Percentiles rank a stretch among this genome's conserved stretches.
Evolutionary conservation across 1,140 invertebrate genomes (phyloP).

Genomic region (Venturia canescens): DNA sequence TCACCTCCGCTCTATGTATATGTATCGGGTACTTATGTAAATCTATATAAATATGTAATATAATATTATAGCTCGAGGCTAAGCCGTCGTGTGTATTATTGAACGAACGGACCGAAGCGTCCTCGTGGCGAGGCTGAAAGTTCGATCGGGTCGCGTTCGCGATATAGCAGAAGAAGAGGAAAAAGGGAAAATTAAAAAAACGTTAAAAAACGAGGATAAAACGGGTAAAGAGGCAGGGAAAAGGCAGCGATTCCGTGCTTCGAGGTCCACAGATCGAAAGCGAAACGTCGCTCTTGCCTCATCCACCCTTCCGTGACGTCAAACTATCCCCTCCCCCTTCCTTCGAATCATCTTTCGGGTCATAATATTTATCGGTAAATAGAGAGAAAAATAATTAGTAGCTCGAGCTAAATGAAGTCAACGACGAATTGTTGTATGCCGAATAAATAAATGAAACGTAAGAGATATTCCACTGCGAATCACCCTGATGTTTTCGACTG

Average conservation of each 20-base stretch:
- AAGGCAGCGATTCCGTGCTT: not conserved
- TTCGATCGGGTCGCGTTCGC: conserved; percentile 17
- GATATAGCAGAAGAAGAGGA: not conserved
- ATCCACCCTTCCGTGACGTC: not conserved
- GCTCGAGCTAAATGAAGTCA: not conserved
- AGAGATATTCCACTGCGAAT: too few species aligned
- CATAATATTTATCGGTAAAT: not conserved
- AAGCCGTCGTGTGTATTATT: conserved; percentile 20
- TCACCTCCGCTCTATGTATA: too few species aligned
- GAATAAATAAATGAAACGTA: too few species aligned
- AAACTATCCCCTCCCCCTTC: not conserved
- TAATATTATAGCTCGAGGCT: conserved; percentile 20
- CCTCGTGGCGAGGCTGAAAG: conserved; percentile 22
- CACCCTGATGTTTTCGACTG: too few species aligned
- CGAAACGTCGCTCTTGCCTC: conserved; percentile 7
- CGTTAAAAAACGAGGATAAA: not conserved
- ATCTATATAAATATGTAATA: not conserved
- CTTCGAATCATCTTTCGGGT: conserved; percentile 8
- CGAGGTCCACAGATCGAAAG: conserved; percentile 15
- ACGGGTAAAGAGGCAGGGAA: not conserved
- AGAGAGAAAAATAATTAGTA: not conserved
- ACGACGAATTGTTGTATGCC: too few species aligned
- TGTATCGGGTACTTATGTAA: too few species aligned
- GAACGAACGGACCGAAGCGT: conserved; percentile 21
- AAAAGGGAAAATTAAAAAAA: not conserved